Evolutionary conservation across 2,888 invertebrate species (phyloP).

Genomic region (Elysia crispata): DNA sequence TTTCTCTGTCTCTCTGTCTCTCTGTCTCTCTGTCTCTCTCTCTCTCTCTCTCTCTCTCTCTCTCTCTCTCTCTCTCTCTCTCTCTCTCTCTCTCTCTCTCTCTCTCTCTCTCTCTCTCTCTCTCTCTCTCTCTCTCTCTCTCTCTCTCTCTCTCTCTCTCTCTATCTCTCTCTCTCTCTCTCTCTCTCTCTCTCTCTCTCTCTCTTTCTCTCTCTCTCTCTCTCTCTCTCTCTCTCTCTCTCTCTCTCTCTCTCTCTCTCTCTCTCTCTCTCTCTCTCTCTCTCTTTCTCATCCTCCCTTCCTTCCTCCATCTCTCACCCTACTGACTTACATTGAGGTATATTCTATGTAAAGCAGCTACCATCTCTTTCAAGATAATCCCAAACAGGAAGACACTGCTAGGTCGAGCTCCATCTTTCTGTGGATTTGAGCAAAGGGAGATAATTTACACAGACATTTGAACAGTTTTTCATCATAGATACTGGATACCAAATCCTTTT

Average conservation of each 20-base stretch:
- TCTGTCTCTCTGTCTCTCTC: no score
- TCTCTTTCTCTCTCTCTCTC: conserved; percentile 18
- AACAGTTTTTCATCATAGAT: no score
- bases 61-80: not conserved
- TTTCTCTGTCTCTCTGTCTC: no score
- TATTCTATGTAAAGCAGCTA: conserved; percentile 72
- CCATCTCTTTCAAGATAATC: conserved; percentile 73
- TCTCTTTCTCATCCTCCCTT: not conserved
- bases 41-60: conserved; percentile 24
- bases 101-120: no score
- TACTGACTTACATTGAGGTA: conserved; percentile 71
- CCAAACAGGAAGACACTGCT: conserved; percentile 72
- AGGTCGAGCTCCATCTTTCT: conserved; percentile 65
- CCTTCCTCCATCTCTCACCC: not conserved
- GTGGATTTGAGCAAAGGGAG: conserved; percentile 25
- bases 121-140: not conserved
- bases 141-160: not conserved
- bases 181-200: not conserved
- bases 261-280: no score
- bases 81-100: no score
- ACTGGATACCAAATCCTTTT: not conserved
- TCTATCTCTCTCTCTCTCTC: no score
- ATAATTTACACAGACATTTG: no score
- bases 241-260: no score
- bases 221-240: not conserved